Evolutionary conservation across 2,888 invertebrate genomes (phyloP).

Genomic region (Andrena praecox): DNA sequence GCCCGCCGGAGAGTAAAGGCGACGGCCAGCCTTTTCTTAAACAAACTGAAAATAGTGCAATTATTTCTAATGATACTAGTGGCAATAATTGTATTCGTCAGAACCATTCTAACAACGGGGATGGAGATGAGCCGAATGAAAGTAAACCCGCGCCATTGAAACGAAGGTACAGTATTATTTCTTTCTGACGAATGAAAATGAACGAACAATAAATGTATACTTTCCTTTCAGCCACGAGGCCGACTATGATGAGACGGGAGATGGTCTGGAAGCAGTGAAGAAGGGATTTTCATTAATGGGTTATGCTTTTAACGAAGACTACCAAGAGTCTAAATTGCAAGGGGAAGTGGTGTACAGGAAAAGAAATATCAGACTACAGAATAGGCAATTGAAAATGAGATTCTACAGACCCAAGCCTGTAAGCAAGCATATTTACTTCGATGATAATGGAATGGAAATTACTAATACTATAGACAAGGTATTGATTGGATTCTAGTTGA

Average conservation of each 20-base stretch:
- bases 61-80: conserved; percentile 29
- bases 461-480: conserved; percentile 83
- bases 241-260: conserved; percentile 85
- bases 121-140: conserved; percentile 86
- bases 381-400: conserved; percentile 86
- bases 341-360: conserved; percentile 89
- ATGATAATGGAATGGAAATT: conserved; percentile 88
- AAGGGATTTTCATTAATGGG: conserved; percentile 90
- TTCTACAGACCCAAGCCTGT: conserved; percentile 84
- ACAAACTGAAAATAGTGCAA: conserved; percentile 43
- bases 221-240: conserved; percentile 86
- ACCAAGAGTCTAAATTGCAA: conserved; percentile 78
- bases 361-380: conserved; percentile 87
- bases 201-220: background rate
- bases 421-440: conserved; percentile 88
- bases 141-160: conserved; percentile 86
- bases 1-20: conserved; percentile 29
- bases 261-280: conserved; percentile 87
- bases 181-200: background rate
- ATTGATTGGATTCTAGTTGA: conserved; percentile 6
- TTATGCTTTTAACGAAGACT: conserved; percentile 78
- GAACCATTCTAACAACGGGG: conserved; percentile 67
- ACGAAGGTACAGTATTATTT: conserved; percentile 84
- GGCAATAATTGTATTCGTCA: conserved; percentile 46
- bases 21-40: conserved; percentile 16